A percentile compares a stretch with the other conserved stretches of the same genome.
Evolutionary conservation across 2,113 vertebrate species (phyloP).

Genomic region (Ascaphus truei): DNA sequence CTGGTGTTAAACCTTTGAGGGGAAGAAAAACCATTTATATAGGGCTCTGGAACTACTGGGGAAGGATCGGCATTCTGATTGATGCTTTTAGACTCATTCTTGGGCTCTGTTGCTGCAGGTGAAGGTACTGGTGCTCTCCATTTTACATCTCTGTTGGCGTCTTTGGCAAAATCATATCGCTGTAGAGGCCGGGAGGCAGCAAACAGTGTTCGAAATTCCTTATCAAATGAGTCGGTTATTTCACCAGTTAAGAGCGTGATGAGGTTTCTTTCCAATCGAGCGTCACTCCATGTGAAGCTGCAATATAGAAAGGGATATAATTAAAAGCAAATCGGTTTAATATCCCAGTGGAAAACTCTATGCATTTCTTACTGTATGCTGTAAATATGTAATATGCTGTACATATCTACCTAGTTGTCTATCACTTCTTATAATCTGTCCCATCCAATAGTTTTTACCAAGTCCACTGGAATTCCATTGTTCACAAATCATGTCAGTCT

Average conservation of each 20-base stretch:
- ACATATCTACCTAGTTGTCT: too few species aligned
- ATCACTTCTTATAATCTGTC: too few species aligned
- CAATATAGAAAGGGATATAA: background rate
- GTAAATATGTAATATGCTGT: too few species aligned
- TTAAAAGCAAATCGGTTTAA: too few species aligned
- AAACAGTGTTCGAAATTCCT: constrained; percentile 49
- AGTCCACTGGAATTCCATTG: too few species aligned
- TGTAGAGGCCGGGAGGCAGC: constrained; percentile 44
- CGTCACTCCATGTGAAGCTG: constrained; percentile 54
- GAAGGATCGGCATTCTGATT: background rate
- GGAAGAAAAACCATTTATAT: constrained; percentile 22
- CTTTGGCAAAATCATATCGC: constrained; percentile 20
- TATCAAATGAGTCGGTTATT: constrained; percentile 43
- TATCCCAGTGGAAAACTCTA: too few species aligned
- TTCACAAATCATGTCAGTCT: too few species aligned
- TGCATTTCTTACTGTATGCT: too few species aligned
- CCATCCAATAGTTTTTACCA: too few species aligned
- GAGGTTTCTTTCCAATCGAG: constrained; percentile 48
- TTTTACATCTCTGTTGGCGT: background rate
- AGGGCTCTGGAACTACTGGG: background rate
- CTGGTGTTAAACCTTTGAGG: constrained; percentile 12
- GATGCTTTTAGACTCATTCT: background rate
- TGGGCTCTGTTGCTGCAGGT: background rate
- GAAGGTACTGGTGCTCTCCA: background rate
- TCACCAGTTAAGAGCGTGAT: constrained; percentile 52